Evolutionary conservation across 2,888 invertebrate genomes (phyloP), one percentile per base, ranked within the genome.

Genomic region (Tineola bisselliella): DNA sequence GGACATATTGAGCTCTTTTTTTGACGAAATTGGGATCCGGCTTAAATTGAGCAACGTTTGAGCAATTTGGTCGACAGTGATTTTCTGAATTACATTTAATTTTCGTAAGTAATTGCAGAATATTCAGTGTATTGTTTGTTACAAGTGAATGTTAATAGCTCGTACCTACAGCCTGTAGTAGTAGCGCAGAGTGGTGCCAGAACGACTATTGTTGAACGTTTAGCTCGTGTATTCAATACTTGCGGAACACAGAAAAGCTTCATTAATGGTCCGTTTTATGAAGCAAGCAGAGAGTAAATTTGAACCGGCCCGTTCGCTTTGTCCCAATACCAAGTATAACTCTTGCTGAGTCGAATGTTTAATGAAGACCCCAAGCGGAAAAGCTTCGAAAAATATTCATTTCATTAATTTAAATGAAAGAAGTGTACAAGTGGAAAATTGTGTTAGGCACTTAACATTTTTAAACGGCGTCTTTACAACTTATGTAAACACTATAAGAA

Each of bases 211-310:
- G 58, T 58, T 33, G 5, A 25, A n/a, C 56, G 33, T n/a, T 58
- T 58, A 58, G 15, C 33, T 31, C n/a, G 30, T 18, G 17, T 58
- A n/a, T 58, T 58, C 33, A 31, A 58, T 58, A 33, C 56, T 33
- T 13, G 33, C 5, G 54, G 25, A 33, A 58, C 58, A 31, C 33
- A 33, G 58, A 58, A 58, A 31, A 33, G 54, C 33, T 58, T 58
- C 58, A 58, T 58, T 58, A 58, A 58, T 33, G 33, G 33, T 33
- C 30, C 58, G 13, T n/a, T 58, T 58, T 33, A 33, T 31, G 58
- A 58, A 33, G 12, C 31, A 10, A 58, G 58, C 15, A 13, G 58
- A 58, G 58, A n/a, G 58, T 33, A 58, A 31, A 56, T 56, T 56
- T 48, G 15, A 48, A 15, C 15, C 8, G 15, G 48, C 48, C 15